Evolutionary conservation across 2,797 vertebrate species (phyloP), one percentile per base, ranked within the genome.

Genomic region (Pangasius krempfi): DNA sequence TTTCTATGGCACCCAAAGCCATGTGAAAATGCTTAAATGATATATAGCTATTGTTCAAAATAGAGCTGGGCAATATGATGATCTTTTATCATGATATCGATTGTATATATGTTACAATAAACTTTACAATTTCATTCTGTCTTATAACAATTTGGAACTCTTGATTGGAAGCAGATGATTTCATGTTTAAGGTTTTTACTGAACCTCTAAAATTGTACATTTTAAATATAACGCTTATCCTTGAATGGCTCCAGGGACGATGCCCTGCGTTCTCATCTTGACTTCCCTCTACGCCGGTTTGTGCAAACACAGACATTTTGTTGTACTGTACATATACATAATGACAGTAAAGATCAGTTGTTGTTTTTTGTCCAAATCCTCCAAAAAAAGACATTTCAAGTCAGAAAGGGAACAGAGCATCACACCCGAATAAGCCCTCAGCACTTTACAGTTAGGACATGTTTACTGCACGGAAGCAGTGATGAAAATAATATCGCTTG

Each of bases 401-500:
- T 6, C 73, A 76, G 44, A 50, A 50, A 47, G 40, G 22, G 47
- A 54, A 20, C 30, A 25, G 10, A 44, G 2, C 16, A n/a, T 82
- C 6, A 80, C 18, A 44, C 33, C 37, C n/a, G 13, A n/a, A n/a
- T 9, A 83, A 64, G 20, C 40, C 27, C 13, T 62, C 13, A 44
- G 80, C 37, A 62, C 33, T 18, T 62, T 33, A 81, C 37, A 14
- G 22, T 60, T 16, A 62, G 25, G 81, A 64, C 58, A 64, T 64
- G 58, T 64, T 62, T 83, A 83, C 40, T 47, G 40, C 6, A 62
- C 56, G 10, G 56, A 82, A 82, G 79, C 81, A 64, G 58, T n/a
- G 14, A 30, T 47, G 58, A 80, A 58, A 20, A 62, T 47, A 50
- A 64, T 62, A n/a, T 47, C 16, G 30, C 81, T n/a, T 64, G 14